phyloP scores from a whole-genome alignment of 1,140 invertebrate species.

The Pseudomyrmex concolor region DNA sequence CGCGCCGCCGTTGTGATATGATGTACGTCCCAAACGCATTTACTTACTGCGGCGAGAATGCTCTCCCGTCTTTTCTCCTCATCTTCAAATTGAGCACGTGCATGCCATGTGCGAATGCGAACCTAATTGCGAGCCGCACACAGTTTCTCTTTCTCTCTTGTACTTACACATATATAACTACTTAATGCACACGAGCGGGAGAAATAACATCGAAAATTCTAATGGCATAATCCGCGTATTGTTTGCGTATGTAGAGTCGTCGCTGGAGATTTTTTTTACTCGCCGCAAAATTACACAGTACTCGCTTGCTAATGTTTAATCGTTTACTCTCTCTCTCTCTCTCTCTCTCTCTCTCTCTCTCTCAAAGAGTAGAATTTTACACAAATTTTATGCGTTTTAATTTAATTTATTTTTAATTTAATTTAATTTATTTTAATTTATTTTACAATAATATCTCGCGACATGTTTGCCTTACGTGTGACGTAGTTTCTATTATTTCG shows the following conservation, averaged over 20 bases:
- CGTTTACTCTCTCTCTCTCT: too few relatives aligned
- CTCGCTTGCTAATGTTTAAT: too few relatives aligned
- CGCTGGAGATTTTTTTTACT: background rate
- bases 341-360: too few relatives aligned
- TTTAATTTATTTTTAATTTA: too few relatives aligned
- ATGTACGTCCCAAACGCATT: conserved; percentile 20
- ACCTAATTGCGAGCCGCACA: conserved; percentile 55
- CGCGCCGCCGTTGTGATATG: conserved; percentile 5
- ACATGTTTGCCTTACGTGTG: background rate
- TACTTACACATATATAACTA: conserved; percentile 22
- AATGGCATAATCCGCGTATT: background rate
- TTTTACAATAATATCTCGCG: too few relatives aligned
- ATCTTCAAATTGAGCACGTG: conserved; percentile 62
- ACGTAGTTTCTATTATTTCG: background rate
- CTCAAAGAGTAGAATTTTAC: background rate
- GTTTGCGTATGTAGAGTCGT: background rate
- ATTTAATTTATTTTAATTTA: too few relatives aligned
- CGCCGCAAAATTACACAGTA: background rate
- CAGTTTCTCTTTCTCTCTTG: too few relatives aligned
- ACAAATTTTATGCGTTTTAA: background rate
- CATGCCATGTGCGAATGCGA: conserved; percentile 64
- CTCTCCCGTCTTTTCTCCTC: conserved; percentile 9
- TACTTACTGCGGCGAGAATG: background rate
- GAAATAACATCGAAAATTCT: conserved; percentile 11
- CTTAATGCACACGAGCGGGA: conserved; percentile 37